Percentiles rank a stretch among this genome's conserved stretches.
Conservation (phyloP, 92 coral and sea anemone genomes). For the Blastomussa wellsi region DNA sequence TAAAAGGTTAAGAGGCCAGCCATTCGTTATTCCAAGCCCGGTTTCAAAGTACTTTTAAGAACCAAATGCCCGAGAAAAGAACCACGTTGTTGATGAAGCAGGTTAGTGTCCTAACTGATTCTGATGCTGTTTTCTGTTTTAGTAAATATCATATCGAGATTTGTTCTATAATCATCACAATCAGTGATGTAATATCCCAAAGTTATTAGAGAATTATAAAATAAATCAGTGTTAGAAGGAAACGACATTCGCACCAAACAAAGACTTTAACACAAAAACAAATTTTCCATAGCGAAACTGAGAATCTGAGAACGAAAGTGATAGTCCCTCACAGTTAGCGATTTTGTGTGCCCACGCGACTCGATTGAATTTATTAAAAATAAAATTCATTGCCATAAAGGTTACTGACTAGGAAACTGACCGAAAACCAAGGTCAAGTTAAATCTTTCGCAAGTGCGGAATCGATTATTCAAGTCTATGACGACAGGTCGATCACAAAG, state of each 20-base stretch:
- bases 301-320: background rate
- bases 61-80: constrained; percentile 50
- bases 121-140: background rate
- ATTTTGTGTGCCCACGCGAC: background rate
- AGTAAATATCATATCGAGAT: background rate
- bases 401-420: background rate
- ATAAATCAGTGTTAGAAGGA: background rate
- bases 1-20: constrained; percentile 19
- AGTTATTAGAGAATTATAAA: background rate
- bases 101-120: constrained; percentile 17
- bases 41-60: background rate
- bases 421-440: constrained; percentile 1
- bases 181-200: background rate
- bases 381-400: background rate
- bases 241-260: background rate
- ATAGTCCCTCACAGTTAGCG: background rate
- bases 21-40: background rate
- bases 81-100: constrained; percentile 37
- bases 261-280: background rate
- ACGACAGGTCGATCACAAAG: background rate
- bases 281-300: background rate
- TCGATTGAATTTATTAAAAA: background rate
- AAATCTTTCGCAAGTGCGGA: background rate
- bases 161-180: background rate
- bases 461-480: background rate